A percentile compares a stretch with the other conserved stretches of the same genome.
Conservation (phyloP, 2,113 vertebrate species). For the Corythaeola cristata region DNA sequence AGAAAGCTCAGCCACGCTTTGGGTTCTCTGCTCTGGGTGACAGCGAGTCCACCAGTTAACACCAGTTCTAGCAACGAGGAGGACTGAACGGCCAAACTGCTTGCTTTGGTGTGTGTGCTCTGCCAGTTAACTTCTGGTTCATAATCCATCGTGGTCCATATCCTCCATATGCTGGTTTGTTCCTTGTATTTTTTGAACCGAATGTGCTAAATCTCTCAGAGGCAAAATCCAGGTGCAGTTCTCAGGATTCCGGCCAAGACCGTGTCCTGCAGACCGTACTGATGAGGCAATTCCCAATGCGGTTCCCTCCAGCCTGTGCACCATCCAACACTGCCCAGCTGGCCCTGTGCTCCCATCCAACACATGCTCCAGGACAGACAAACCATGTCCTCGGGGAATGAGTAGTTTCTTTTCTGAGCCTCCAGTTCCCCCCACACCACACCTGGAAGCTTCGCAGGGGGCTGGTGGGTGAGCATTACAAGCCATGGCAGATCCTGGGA, state of each 20-base stretch:
- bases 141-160: background rate
- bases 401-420: background rate
- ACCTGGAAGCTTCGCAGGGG: background rate
- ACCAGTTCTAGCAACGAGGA: background rate
- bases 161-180: background rate
- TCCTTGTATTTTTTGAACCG: background rate
- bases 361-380: background rate
- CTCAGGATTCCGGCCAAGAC: background rate
- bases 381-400: background rate
- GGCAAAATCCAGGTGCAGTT: background rate
- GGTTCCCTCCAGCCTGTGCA: background rate
- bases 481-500: background rate
- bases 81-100: background rate
- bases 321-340: background rate
- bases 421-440: background rate
- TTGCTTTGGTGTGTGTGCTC: background rate
- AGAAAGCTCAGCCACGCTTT: background rate
- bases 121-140: background rate
- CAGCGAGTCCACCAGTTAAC: background rate
- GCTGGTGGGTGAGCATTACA: background rate
- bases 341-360: background rate
- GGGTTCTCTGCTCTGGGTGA: background rate
- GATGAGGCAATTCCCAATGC: background rate
- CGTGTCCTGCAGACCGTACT: background rate
- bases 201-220: background rate